A percentile compares a stretch with the other conserved stretches of the same genome.
These are phyloP conservation scores for Zaprionus bogoriensis DNA, from an alignment of 2,888 invertebrate species.

Conservation along the genomic window DNA sequence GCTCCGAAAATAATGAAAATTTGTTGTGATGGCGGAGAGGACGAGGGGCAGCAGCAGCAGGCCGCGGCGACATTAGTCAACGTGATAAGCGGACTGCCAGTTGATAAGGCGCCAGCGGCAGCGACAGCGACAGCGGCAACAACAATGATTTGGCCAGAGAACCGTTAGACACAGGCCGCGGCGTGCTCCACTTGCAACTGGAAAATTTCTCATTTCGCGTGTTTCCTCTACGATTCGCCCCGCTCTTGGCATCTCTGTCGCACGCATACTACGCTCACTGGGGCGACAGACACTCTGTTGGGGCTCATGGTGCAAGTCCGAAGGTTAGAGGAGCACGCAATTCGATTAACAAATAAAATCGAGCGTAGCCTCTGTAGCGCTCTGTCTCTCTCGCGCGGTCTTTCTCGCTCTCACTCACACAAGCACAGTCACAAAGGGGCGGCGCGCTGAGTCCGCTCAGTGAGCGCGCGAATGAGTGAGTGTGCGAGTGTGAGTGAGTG, in stretches of 20 bases:
- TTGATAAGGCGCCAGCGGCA: conserved; percentile 44
- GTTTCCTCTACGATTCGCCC: conserved; percentile 40
- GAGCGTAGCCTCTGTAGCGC: conserved; percentile 34
- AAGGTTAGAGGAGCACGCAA: conserved; percentile 58
- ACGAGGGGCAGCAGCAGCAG: conserved; percentile 12
- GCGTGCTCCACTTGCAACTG: conserved; percentile 67
- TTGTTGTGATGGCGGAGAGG: conserved; percentile 3
- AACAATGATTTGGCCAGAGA: conserved; percentile 35
- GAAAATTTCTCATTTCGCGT: conserved; percentile 53
- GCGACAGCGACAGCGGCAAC: too few relatives aligned
- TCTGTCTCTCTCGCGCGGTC: conserved; percentile 18
- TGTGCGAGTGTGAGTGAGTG: background rate
- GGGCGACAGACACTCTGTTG: conserved; percentile 21
- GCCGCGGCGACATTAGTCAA: conserved; percentile 53
- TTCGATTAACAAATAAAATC: conserved; percentile 76
- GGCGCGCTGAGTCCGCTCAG: conserved; percentile 18
- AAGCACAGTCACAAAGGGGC: conserved; percentile 30
- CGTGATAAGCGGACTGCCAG: conserved; percentile 53
- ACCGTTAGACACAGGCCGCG: conserved; percentile 40
- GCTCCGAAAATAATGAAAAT: conserved; percentile 32
- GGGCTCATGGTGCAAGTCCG: conserved; percentile 34
- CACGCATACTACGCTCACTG: conserved; percentile 29
- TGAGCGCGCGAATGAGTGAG: background rate
- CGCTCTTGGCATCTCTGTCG: conserved; percentile 45
- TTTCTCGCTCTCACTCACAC: conserved; percentile 21